Evolutionary conservation across 1,140 invertebrate species (phyloP), one percentile per base, ranked within the genome.

Genomic region (Eueides isabella): DNA sequence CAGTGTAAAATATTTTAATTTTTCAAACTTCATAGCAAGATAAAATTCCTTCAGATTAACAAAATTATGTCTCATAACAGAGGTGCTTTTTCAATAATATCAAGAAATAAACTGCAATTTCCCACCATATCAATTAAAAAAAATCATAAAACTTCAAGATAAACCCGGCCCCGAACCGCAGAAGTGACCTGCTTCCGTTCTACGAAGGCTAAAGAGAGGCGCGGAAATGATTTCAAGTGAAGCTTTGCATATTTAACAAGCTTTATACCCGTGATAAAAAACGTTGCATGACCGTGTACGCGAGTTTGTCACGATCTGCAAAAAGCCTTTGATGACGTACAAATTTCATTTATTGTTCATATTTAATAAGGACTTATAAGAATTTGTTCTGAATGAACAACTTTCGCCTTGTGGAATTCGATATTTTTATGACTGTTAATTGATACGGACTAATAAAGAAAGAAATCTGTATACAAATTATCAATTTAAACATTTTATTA

Each of bases 181-280:
- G 9, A 1, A 23, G 48, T 26, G 48, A 55, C 48, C 48, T 55
- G 48, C 48, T 55, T 55, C 48, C 11, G 48, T 55, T 12, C n/a
- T 9, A 2, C 48, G 48, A 26, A 26, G 48, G 48, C 48, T 55
- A 55, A 11, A 55, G 23, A 55, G 48, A 26, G 48, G 48, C 48
- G 48, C 48, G 48, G 48, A 55, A 55, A 55, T 55, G 48, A 55
- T 23, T 55, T 26, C 23, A 55, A 7, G 5, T 12, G 3, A 55
- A 55, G 48, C 23, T 55, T 55, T 55, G 48, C 19, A 55, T 55
- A 55, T 55, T 26, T 26, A 55, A 55, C 48, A 23, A 23, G 23
- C 23, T 26, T 55, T 26, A 55, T 55, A 55, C 48, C 26, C 26
- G 23, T 26, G 11, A 55, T 55, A 55, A 55, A 55, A 26, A 44